Conservation (phyloP, 2,113 vertebrate genomes). For the Pangasianodon gigas region DNA sequence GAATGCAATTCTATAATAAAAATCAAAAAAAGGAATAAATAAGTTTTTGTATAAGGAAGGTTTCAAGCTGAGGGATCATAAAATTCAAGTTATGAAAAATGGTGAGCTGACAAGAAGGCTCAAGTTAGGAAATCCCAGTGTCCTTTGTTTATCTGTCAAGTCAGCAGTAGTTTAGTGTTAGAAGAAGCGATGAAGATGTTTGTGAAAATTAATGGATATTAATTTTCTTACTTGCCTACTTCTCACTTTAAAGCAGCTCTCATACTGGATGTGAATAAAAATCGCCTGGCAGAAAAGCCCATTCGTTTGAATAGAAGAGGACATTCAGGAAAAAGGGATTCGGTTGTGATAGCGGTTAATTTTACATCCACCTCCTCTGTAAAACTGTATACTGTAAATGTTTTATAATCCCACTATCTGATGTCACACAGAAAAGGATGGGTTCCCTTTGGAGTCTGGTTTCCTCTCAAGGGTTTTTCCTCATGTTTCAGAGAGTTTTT, state of each 20-base stretch:
- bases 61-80: neutral
- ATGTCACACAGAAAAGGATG: neutral
- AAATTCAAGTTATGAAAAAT: conserved; percentile 2
- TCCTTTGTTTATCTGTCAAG: neutral
- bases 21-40: conserved; percentile 43
- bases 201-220: neutral
- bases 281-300: neutral
- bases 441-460: neutral
- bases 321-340: neutral
- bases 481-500: neutral
- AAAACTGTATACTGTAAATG: neutral
- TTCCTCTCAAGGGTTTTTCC: neutral
- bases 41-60: conserved; percentile 11
- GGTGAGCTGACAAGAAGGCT: neutral
- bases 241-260: neutral
- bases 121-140: neutral
- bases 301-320: neutral
- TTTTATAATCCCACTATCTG: neutral
- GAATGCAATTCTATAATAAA: conserved; percentile 68
- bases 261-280: neutral
- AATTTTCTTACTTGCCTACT: neutral
- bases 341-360: neutral
- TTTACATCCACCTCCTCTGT: neutral
- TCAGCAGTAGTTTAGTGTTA: neutral
- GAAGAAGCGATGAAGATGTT: neutral